A percentile compares a stretch with the other conserved stretches of the same genome.
These are phyloP conservation scores for Drosophila mulleri DNA, from an alignment of 2,888 invertebrate genomes.

Conservation along the genomic window DNA sequence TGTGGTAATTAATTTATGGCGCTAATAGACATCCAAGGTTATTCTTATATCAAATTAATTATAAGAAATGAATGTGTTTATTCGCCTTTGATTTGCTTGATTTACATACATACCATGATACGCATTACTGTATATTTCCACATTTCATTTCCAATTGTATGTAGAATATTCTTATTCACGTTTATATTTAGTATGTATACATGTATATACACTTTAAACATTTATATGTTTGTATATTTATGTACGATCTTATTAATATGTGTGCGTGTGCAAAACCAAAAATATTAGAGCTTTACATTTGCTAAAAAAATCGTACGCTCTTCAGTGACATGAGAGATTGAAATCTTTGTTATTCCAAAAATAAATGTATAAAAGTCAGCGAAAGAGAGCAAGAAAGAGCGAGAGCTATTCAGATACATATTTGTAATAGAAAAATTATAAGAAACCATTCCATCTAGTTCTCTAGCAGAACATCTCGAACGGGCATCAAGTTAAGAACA, in stretches of 20 bases:
- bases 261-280: slow-evolving; percentile 36
- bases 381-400: slow-evolving; percentile 44
- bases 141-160: neutral
- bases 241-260: slow-evolving; percentile 13
- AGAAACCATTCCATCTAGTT: slow-evolving; percentile 68
- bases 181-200: neutral
- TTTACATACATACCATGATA: neutral
- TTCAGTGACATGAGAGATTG: slow-evolving; percentile 61
- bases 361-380: slow-evolving; percentile 79
- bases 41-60: neutral
- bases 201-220: slow-evolving; percentile 2
- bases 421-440: slow-evolving; percentile 79
- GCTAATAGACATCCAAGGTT: neutral
- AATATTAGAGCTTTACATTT: slow-evolving; percentile 28
- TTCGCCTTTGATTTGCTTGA: neutral
- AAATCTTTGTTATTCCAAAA: slow-evolving; percentile 83
- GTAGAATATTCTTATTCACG: neutral
- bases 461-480: slow-evolving; percentile 84
- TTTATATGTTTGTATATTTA: slow-evolving; percentile 23
- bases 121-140: neutral
- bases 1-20: neutral
- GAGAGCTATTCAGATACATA: slow-evolving; percentile 57
- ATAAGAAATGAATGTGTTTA: neutral
- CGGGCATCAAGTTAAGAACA: slow-evolving; percentile 85
- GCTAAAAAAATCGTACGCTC: slow-evolving; percentile 57